Evolutionary conservation across 2,113 vertebrate species (phyloP), one percentile per base, ranked within the genome.

Genomic region (Hippocampus zosterae): DNA sequence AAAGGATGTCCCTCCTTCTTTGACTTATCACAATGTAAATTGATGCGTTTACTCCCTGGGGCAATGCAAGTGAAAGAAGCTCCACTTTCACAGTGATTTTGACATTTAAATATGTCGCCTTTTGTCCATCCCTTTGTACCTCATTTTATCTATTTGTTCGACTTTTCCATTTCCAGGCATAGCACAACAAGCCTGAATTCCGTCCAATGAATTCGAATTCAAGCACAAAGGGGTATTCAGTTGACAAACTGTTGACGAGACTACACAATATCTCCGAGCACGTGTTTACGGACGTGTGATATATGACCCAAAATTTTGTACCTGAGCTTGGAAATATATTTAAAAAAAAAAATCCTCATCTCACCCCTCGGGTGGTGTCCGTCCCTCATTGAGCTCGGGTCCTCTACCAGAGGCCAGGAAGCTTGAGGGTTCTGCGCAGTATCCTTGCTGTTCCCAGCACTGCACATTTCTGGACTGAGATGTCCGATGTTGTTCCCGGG

Each of bases 291-390:
- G 65, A 53, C 25, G 13, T 0, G 11, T 82, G 77, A 85, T 83
- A 80, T 80, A 75, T 74, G 85, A 85, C 72, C 75, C 68, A 69
- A 67, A 33, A 69, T 63, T 21, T 23, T 33, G 57, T 62, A 76
- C 76, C 69, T 33, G 59, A 63, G 74, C 59, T 73, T 84, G 76
- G 72, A 80, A 83, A 87, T 76, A 74, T n/a, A n/a, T n/a, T n/a
- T n/a, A n/a, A n/a, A n/a, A n/a, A n/a, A n/a, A n/a, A n/a, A n/a
- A n/a, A n/a, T n/a, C n/a, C n/a, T n/a, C n/a, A n/a, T n/a, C n/a
- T n/a, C n/a, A n/a, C n/a, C n/a, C n/a, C n/a, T n/a, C n/a, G n/a
- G n/a, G n/a, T n/a, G n/a, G n/a, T n/a, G n/a, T n/a, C n/a, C n/a
- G n/a, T n/a, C n/a, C n/a, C n/a, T n/a, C n/a, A n/a, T n/a, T n/a